Percentiles rank a stretch among this genome's conserved stretches.
Conservation (phyloP, 2,113 vertebrate genomes). For the Oreochromis aureus region DNA sequence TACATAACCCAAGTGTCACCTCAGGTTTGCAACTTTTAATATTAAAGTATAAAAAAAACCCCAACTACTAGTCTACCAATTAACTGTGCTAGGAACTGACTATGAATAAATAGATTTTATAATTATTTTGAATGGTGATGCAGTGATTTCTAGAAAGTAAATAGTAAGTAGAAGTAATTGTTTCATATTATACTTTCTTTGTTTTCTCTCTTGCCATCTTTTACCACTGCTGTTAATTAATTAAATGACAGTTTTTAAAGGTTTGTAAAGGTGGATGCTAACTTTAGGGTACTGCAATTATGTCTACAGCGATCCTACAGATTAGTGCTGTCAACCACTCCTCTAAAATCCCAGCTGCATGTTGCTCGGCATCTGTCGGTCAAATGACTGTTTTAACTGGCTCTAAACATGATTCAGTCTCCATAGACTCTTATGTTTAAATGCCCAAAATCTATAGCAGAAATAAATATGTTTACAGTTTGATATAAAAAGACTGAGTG, state of each 20-base stretch:
- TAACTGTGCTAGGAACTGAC: background rate
- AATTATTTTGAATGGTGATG: background rate
- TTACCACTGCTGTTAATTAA: background rate
- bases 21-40: background rate
- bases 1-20: background rate
- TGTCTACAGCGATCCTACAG: too few relatives aligned
- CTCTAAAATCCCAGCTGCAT: too few relatives aligned
- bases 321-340: too few relatives aligned
- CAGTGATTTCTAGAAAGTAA: background rate
- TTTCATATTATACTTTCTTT: background rate
- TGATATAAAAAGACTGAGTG: background rate
- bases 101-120: background rate
- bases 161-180: background rate
- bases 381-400: background rate
- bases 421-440: background rate
- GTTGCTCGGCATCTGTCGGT: too few relatives aligned
- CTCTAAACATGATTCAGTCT: background rate
- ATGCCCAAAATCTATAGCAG: background rate
- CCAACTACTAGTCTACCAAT: background rate
- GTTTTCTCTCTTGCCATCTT: background rate
- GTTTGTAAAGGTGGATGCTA: background rate
- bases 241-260: background rate
- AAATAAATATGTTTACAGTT: background rate
- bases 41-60: fast-evolving
- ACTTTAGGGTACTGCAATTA: background rate